These are phyloP conservation scores for Magallana angulata DNA, from an alignment of 1,140 invertebrate genomes.

Conservation along the genomic window DNA sequence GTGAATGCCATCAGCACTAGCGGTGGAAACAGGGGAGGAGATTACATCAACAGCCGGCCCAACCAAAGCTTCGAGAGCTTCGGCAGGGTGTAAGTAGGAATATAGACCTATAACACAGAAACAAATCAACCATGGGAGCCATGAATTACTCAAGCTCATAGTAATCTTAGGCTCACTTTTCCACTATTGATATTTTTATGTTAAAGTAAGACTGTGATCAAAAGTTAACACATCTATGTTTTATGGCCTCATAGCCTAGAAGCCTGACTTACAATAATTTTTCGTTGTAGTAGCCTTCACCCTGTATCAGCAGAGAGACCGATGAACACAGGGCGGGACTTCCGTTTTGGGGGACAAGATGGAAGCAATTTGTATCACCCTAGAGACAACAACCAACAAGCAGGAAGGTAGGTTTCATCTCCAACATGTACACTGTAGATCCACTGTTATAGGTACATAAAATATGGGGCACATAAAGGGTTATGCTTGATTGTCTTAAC, in stretches of 20 bases:
- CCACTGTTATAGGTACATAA: too few species aligned
- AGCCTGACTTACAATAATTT: not conserved
- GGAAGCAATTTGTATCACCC: conserved; percentile 44
- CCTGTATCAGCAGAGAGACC: not conserved
- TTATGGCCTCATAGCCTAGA: too few species aligned
- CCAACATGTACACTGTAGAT: too few species aligned
- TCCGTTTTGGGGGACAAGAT: conserved; percentile 60
- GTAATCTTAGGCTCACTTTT: too few species aligned
- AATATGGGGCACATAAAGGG: too few species aligned
- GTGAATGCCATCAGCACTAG: not conserved
- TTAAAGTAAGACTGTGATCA: too few species aligned
- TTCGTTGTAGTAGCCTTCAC: not conserved
- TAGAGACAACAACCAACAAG: not conserved
- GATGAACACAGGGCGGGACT: conserved; percentile 42
- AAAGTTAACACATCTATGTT: too few species aligned
- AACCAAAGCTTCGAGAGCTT: conserved; percentile 9
- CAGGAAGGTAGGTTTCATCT: not conserved
- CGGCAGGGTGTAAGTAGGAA: not conserved
- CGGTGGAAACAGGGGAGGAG: conserved; percentile 11
- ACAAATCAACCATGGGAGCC: too few species aligned
- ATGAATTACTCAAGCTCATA: too few species aligned
- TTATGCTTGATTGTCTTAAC: too few species aligned
- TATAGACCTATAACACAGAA: too few species aligned
- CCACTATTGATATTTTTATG: too few species aligned
- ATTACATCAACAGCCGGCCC: not conserved